A percentile compares a stretch with the other conserved stretches of the same genome.
Evolutionary conservation across 2,888 invertebrate species (phyloP).

Genomic region (Danaus chrysippus): DNA sequence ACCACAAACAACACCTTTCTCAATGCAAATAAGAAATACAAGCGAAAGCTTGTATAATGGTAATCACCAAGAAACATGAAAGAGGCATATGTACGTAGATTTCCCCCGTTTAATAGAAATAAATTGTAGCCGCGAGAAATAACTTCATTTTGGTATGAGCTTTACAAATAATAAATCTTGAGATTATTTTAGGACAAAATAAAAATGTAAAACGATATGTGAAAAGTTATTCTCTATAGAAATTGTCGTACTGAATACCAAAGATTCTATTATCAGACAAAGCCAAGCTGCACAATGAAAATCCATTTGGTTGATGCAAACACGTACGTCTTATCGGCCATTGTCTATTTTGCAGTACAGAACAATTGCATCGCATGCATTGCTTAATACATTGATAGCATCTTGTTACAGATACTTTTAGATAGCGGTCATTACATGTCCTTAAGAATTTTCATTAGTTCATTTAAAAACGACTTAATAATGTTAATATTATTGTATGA

Average conservation of each 20-base stretch:
- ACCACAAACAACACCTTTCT: conserved; percentile 9
- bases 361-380: neutral
- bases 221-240: neutral
- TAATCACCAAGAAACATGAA: conserved; percentile 8
- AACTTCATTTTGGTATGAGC: too few relatives aligned
- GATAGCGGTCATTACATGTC: too few relatives aligned
- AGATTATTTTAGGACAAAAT: too few relatives aligned
- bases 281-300: neutral
- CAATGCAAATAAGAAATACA: conserved; percentile 1
- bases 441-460: too few relatives aligned
- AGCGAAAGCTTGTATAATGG: conserved; percentile 17
- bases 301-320: conserved; percentile 1
- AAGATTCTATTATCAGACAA: conserved; percentile 5
- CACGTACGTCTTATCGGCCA: conserved; percentile 5
- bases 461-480: too few relatives aligned
- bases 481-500: too few relatives aligned
- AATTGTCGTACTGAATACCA: neutral
- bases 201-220: too few relatives aligned
- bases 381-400: conserved; percentile 1
- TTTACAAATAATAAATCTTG: too few relatives aligned
- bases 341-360: neutral
- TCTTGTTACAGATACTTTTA: neutral
- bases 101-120: conserved; percentile 5
- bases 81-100: conserved; percentile 7
- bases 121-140: neutral